Evolutionary conservation across 2,113 vertebrate species (phyloP).

Genomic region (Ibidorhyncha struthersii): DNA sequence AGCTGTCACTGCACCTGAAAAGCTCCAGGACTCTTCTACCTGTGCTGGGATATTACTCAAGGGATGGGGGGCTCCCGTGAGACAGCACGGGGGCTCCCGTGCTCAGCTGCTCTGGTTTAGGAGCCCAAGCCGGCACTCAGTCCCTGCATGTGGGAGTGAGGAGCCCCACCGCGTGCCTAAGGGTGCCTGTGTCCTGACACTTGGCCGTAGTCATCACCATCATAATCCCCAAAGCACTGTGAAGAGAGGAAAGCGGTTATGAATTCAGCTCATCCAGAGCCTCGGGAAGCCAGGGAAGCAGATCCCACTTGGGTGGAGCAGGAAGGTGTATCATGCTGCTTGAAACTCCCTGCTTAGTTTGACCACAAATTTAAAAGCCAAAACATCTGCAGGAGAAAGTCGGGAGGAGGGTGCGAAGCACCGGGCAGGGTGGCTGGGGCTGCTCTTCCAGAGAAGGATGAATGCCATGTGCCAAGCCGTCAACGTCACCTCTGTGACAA

Average conservation of each 20-base stretch:
- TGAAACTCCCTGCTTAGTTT: neutral
- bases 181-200: neutral
- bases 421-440: neutral
- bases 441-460: neutral
- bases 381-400: neutral
- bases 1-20: neutral
- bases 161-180: neutral
- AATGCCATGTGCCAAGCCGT: accelerated
- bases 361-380: neutral
- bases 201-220: neutral
- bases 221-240: neutral
- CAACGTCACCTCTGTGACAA: neutral
- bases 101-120: neutral
- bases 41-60: neutral
- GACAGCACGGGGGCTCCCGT: too few species aligned
- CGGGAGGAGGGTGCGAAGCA: neutral
- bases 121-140: neutral
- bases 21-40: neutral
- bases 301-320: neutral
- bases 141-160: neutral
- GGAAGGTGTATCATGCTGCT: accelerated
- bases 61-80: neutral
- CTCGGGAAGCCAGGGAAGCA: neutral
- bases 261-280: neutral
- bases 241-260: neutral